These are phyloP conservation scores for Latrodectus elegans DNA, from an alignment of 2,888 invertebrate genomes.

Conservation along the genomic window DNA sequence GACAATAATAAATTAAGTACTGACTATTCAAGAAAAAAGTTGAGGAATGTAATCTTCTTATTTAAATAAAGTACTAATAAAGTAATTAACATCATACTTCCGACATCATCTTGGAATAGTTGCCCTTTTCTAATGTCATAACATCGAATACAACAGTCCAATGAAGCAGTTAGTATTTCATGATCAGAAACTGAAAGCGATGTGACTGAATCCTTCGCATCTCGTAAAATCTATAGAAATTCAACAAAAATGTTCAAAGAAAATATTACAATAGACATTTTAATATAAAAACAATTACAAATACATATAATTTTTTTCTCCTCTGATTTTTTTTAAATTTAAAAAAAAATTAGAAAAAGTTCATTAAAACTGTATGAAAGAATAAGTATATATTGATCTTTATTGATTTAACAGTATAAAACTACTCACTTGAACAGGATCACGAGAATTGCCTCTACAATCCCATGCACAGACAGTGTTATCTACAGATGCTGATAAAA, in stretches of 20 bases:
- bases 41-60: too few relatives aligned
- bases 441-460: slow-evolving; percentile 79
- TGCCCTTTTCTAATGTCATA: slow-evolving; percentile 94
- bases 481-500: slow-evolving; percentile 94
- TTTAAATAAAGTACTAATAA: too few relatives aligned
- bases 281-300: background rate
- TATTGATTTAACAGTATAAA: background rate
- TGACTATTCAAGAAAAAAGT: too few relatives aligned
- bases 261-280: background rate
- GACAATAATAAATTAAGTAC: too few relatives aligned
- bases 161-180: slow-evolving; percentile 91
- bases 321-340: background rate
- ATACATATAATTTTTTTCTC: background rate
- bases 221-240: slow-evolving; percentile 80
- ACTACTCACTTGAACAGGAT: slow-evolving; percentile 82
- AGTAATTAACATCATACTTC: slow-evolving; percentile 76
- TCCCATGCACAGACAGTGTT: slow-evolving; percentile 96
- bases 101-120: slow-evolving; percentile 86
- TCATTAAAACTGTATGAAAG: too few relatives aligned
- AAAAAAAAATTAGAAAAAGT: background rate
- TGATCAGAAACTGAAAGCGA: slow-evolving; percentile 84
- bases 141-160: slow-evolving; percentile 88
- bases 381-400: too few relatives aligned
- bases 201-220: slow-evolving; percentile 90
- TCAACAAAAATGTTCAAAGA: background rate